Percentiles rank a stretch among this genome's conserved stretches.
Evolutionary conservation across 2,888 invertebrate species (phyloP).

Genomic region (Cephalotes varians): DNA sequence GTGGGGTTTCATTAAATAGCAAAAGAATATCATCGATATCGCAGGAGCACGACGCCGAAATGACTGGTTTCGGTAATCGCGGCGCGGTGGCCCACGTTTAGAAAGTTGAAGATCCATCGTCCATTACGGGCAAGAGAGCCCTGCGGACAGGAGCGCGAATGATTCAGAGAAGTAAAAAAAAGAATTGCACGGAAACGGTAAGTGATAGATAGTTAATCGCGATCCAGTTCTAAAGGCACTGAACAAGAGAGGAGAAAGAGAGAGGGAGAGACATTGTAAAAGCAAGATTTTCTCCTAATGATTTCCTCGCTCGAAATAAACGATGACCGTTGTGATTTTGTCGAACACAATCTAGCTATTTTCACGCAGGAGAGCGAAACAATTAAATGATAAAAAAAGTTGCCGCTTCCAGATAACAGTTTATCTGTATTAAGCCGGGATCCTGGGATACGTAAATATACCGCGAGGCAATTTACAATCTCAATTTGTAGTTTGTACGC

Average conservation of each 20-base stretch:
- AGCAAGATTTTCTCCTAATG: conserved; percentile 5
- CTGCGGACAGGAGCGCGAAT: conserved; percentile 34
- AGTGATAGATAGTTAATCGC: conserved; percentile 68
- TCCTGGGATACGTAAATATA: conserved; percentile 62
- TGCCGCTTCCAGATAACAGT: conserved; percentile 41
- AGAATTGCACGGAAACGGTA: conserved; percentile 55
- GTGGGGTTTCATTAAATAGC: conserved; percentile 63
- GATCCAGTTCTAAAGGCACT: conserved; percentile 66
- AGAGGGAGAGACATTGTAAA: neutral
- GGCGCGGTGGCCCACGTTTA: conserved; percentile 64
- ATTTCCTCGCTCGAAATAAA: conserved; percentile 68
- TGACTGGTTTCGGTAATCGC: conserved; percentile 72
- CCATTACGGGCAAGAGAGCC: conserved; percentile 49
- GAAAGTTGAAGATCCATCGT: conserved; percentile 72
- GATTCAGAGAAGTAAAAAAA: conserved; percentile 70
- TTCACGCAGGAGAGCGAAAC: neutral
- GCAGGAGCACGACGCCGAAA: conserved; percentile 63
- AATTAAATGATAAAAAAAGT: conserved; percentile 24
- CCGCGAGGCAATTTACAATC: conserved; percentile 81
- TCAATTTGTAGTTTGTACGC: conserved; percentile 81
- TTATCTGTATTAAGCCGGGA: conserved; percentile 35
- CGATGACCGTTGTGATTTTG: conserved; percentile 70
- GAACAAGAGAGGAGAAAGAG: conserved; percentile 49
- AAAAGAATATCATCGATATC: conserved; percentile 65
- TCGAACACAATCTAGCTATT: conserved; percentile 23